Evolutionary conservation across 2,888 invertebrate species (phyloP).

Genomic region (Pammene aurita): DNA sequence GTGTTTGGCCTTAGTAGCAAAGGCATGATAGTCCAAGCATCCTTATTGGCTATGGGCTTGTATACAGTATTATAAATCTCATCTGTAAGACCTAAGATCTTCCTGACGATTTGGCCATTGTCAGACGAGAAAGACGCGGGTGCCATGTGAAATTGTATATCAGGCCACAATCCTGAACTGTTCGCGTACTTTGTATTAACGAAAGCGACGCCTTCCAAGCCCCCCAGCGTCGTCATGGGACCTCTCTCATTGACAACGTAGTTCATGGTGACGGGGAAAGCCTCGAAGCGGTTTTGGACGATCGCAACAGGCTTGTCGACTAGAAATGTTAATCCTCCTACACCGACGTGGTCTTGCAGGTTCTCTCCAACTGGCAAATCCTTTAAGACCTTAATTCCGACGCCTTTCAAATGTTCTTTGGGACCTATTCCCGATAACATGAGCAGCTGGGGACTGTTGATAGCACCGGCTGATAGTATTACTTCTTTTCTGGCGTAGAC

Average conservation of each 20-base stretch:
- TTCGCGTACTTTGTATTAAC: conserved; percentile 94
- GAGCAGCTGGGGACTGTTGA: conserved; percentile 95
- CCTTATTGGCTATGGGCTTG: conserved; percentile 89
- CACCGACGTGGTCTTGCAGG: conserved; percentile 94
- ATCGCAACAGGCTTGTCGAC: conserved; percentile 93
- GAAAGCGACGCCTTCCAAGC: conserved; percentile 94
- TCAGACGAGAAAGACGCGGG: conserved; percentile 94
- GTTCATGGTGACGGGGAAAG: conserved; percentile 90
- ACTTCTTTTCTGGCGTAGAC: conserved; percentile 91
- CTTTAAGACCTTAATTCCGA: conserved; percentile 88
- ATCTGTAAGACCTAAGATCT: conserved; percentile 91
- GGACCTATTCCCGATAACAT: conserved; percentile 96
- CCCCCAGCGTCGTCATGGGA: conserved; percentile 94
- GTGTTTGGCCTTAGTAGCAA: conserved; percentile 91
- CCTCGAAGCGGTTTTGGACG: conserved; percentile 90
- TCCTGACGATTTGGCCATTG: conserved; percentile 87
- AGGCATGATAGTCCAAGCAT: conserved; percentile 94
- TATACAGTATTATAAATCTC: conserved; percentile 91
- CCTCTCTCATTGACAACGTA: conserved; percentile 90
- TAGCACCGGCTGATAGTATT: conserved; percentile 94
- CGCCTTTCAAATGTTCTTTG: conserved; percentile 85
- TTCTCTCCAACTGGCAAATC: conserved; percentile 92
- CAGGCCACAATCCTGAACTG: conserved; percentile 90
- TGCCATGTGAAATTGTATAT: conserved; percentile 96
- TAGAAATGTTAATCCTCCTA: conserved; percentile 91